Evolutionary conservation across 2,888 invertebrate genomes (phyloP).

Genomic region (Minunthozetes semirufus): DNA sequence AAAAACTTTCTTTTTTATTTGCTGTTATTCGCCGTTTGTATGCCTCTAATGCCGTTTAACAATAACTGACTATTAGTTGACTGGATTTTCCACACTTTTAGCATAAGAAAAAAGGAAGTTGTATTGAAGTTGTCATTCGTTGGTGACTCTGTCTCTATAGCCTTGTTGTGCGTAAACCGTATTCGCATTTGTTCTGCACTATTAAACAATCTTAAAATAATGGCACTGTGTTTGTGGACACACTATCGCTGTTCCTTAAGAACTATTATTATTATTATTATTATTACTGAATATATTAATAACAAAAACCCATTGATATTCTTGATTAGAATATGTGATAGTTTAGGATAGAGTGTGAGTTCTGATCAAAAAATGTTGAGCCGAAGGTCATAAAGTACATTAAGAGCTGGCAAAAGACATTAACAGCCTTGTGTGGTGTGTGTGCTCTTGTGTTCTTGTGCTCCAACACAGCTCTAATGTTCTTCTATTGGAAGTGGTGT

Average conservation of each 20-base stretch:
- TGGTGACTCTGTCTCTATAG: conserved; percentile 28
- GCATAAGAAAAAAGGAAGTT: conserved; percentile 29
- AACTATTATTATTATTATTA: too few relatives aligned
- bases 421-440: conserved; percentile 28
- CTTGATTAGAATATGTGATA: not conserved
- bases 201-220: conserved; percentile 21
- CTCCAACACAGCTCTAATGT: not conserved
- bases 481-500: not conserved
- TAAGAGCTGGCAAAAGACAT: conserved; percentile 27
- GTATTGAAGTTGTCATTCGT: conserved; percentile 19
- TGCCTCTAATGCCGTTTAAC: too few relatives aligned
- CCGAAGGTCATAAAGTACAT: conserved; percentile 30
- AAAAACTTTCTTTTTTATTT: conserved; percentile 17
- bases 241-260: conserved; percentile 14
- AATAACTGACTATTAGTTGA: not conserved
- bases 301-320: not conserved
- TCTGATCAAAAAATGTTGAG: conserved; percentile 15
- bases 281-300: not conserved
- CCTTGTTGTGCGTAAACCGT: conserved; percentile 26
- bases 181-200: conserved; percentile 20
- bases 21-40: not conserved
- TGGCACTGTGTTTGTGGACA: conserved; percentile 23
- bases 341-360: not conserved
- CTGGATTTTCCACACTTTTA: conserved; percentile 33
- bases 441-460: not conserved